phyloP scores from a whole-genome alignment of 2,888 invertebrate species.

The Orthosia gracilis region DNA sequence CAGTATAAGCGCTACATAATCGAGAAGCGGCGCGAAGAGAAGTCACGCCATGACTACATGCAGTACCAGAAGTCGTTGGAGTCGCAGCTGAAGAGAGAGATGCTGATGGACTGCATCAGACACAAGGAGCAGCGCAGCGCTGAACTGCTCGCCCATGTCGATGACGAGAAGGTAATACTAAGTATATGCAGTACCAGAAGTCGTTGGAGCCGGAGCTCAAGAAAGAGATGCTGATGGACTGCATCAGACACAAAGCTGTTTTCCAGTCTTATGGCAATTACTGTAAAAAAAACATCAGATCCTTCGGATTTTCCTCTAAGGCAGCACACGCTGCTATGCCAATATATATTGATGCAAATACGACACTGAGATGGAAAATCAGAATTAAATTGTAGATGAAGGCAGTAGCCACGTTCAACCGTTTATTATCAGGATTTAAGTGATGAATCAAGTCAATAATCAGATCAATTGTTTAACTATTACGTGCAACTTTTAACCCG shows the following conservation, averaged over 20 bases:
- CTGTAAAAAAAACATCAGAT: too few relatives aligned
- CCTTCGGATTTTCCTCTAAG: too few relatives aligned
- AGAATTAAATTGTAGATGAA: too few relatives aligned
- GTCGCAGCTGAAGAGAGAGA: slow-evolving; percentile 71
- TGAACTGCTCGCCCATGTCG: slow-evolving; percentile 75
- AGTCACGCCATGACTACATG: slow-evolving; percentile 83
- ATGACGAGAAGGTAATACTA: slow-evolving; percentile 83
- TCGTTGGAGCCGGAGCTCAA: slow-evolving; percentile 72
- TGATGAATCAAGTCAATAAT: too few relatives aligned
- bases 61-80: slow-evolving; percentile 76
- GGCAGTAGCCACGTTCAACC: too few relatives aligned
- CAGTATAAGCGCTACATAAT: slow-evolving; percentile 88
- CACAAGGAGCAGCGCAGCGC: slow-evolving; percentile 79
- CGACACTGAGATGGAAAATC: too few relatives aligned
- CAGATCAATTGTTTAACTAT: too few relatives aligned
- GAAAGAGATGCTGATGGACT: slow-evolving; percentile 73
- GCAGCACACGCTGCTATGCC: too few relatives aligned
- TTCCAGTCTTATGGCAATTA: too few relatives aligned
- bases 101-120: slow-evolving; percentile 77
- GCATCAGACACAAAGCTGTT: slow-evolving; percentile 77
- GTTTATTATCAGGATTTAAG: too few relatives aligned
- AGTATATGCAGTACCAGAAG: slow-evolving; percentile 81
- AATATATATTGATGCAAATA: too few relatives aligned
- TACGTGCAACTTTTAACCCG: background rate
- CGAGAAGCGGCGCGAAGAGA: slow-evolving; percentile 83